These are phyloP conservation scores for Pogonomyrmex californicus DNA, from an alignment of 1,140 invertebrate genomes.

Conservation along the genomic window DNA sequence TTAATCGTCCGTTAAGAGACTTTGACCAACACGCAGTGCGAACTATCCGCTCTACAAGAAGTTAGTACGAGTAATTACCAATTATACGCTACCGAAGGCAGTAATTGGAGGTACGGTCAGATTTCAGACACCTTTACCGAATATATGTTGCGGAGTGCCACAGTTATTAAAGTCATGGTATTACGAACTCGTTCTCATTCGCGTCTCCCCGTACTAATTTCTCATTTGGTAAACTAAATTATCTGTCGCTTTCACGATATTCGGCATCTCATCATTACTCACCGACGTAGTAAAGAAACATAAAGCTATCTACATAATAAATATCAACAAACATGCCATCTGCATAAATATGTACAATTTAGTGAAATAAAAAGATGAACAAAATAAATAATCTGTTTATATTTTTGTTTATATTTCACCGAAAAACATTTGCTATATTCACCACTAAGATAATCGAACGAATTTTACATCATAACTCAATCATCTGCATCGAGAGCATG, in stretches of 20 bases:
- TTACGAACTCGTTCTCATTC: neutral
- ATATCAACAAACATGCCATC: neutral
- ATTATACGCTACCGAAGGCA: constrained; percentile 68
- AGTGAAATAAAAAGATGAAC: constrained; percentile 19
- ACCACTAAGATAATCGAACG: constrained; percentile 7
- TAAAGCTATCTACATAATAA: neutral
- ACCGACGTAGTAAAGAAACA: neutral
- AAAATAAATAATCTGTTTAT: neutral
- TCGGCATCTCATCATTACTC: neutral
- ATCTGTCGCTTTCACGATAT: constrained; percentile 3
- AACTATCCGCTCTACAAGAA: constrained; percentile 65
- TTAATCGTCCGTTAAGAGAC: constrained; percentile 74
- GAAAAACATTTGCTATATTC: constrained; percentile 39
- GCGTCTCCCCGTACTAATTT: neutral
- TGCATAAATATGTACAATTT: neutral
- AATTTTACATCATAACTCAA: neutral
- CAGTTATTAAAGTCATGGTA: constrained; percentile 61
- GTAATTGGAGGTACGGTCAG: constrained; percentile 64
- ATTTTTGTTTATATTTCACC: constrained; percentile 25
- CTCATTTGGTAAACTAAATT: constrained; percentile 15
- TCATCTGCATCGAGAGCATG: constrained; percentile 2
- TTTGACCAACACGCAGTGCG: constrained; percentile 65
- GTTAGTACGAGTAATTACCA: constrained; percentile 72
- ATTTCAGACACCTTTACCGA: constrained; percentile 55
- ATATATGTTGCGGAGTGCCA: constrained; percentile 24